Percentiles rank a stretch among this genome's conserved stretches.
phyloP scores from a whole-genome alignment of 2,113 vertebrate species.

The Orycteropus afer region DNA sequence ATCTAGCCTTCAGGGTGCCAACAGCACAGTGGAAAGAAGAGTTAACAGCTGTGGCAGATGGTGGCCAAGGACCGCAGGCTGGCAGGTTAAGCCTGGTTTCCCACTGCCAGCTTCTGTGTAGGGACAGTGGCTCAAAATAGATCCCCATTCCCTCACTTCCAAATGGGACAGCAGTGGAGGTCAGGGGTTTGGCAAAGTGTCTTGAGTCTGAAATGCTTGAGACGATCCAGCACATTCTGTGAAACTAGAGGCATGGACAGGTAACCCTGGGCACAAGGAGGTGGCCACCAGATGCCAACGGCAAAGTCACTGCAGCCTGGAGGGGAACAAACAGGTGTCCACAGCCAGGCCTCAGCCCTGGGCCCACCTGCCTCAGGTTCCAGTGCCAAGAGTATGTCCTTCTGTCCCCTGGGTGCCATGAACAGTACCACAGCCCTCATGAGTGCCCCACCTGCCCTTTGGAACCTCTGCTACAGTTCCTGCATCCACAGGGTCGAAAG shows the following conservation, averaged over 20 bases:
- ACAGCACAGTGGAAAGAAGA: not conserved
- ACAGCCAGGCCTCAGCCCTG: not conserved
- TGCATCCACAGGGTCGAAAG: not conserved
- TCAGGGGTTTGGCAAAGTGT: no score
- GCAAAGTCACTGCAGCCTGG: not conserved
- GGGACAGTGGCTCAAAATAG: not conserved
- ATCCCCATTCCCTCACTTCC: not conserved
- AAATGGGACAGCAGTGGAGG: not conserved
- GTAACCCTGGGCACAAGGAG: not conserved
- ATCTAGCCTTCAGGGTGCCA: no score
- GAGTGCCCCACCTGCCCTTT: no score
- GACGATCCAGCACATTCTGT: accelerated
- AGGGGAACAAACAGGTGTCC: not conserved
- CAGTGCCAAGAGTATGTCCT: not conserved
- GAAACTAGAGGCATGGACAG: not conserved
- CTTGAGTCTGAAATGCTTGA: not conserved
- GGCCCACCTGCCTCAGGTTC: not conserved
- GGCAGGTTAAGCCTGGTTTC: not conserved
- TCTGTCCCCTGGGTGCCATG: no score
- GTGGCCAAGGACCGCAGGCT: not conserved
- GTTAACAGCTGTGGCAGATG: no score
- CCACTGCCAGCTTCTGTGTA: not conserved
- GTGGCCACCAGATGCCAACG: no score
- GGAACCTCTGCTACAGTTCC: no score
- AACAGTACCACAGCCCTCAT: not conserved